Base-by-base conservation (phyloP, 2,113 vertebrate genomes). In the Parotia lawesii region DNA sequence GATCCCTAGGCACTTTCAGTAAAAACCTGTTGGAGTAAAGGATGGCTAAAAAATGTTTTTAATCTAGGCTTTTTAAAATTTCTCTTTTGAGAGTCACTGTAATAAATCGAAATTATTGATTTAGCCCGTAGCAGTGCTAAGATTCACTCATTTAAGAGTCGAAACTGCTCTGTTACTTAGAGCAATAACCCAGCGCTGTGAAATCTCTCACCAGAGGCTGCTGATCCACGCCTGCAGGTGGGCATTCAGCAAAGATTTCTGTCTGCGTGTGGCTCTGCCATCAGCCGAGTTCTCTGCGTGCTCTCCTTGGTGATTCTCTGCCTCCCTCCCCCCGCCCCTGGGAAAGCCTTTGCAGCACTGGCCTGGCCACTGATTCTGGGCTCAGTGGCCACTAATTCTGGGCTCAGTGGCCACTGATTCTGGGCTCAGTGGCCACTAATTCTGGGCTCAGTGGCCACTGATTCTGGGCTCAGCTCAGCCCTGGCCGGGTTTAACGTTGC, bases 71-170 rank as follows among this genome's bases (percentile, higher is more conserved):
- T 95, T 96, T 95, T 57, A 70, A 96, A 85, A 90, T 96, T 94
- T 96, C 78, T 95, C 90, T 97, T 96, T 93, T 89, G 73, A 96
- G 96, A 93, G 66, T 83, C 50, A 28, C 90, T 48, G 76, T 70
- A 82, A 56, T 97, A 95, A 96, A 95, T 96, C 75, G n/a, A 64
- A 89, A 48, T 85, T 94, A 95, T 96, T 97, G 95, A 97, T 96
- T 92, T 88, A 62, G 74, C 95, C 87, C 3, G 31, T n/a, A 82
- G 79, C 87, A 72, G 22, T 69, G 24, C 79, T 85, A 37, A 79
- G 86, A 58, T 56, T 28, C 80, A 66, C 91, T 96, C 90, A 81
- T 94, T 67, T 50, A 50, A 47, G 89, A 83, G 93, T 73, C 1
- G 28, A 90, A 94, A 83, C 70, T 56, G 78, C 66, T 90, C 66